Conservation (phyloP, 2,113 vertebrate genomes). For the Camelus dromedarius region DNA sequence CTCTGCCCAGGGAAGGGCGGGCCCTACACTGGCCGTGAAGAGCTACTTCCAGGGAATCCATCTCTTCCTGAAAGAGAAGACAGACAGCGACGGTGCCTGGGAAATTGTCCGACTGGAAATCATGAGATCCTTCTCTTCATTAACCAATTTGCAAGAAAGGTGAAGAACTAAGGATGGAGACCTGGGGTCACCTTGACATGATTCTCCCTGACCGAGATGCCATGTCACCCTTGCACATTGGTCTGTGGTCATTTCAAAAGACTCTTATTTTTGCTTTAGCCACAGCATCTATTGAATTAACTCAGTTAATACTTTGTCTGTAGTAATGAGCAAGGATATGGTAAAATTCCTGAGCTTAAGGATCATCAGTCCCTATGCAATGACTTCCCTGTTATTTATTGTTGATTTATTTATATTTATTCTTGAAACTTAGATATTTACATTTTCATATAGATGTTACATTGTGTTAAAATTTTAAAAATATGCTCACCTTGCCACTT, state of each 20-base stretch:
- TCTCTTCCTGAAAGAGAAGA: background rate
- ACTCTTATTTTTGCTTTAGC: background rate
- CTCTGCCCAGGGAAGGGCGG: background rate
- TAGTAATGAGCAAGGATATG: background rate
- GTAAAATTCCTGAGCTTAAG: background rate
- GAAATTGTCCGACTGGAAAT: background rate
- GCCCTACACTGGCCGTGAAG: rapidly evolving
- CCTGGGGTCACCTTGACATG: background rate
- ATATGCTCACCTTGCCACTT: background rate
- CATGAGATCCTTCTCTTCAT: background rate
- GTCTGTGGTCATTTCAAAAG: background rate
- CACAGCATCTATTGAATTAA: background rate
- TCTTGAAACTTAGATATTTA: background rate
- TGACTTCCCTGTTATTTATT: background rate
- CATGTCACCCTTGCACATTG: background rate
- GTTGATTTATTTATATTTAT: background rate
- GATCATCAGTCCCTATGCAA: background rate
- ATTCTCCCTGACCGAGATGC: background rate
- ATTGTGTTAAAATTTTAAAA: background rate
- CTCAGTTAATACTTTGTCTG: background rate
- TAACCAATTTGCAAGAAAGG: background rate
- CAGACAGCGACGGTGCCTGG: slow-evolving; percentile 22
- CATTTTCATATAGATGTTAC: background rate
- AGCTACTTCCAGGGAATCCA: background rate
- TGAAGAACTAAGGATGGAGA: background rate